phyloP scores from a whole-genome alignment of 2,113 vertebrate genomes.

The Triplophysa dalaica region DNA sequence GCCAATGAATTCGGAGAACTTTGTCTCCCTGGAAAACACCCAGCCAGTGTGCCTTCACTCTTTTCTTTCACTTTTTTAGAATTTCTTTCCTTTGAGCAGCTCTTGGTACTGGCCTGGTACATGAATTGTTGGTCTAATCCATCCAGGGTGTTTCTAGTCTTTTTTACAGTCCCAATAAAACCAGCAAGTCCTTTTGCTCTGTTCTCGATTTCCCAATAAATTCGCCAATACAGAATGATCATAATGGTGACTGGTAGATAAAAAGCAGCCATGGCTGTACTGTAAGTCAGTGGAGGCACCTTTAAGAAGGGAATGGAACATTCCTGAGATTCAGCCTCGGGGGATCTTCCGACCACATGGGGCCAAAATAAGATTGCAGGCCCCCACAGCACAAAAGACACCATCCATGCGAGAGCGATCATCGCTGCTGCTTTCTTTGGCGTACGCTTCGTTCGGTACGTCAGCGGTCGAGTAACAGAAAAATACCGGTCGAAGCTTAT shows the following conservation, averaged over 20 bases:
- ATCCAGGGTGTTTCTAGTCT: slow-evolving; percentile 46
- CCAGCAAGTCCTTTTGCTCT: slow-evolving; percentile 70
- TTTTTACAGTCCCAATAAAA: slow-evolving; percentile 68
- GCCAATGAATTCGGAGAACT: slow-evolving; percentile 46
- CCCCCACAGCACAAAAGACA: slow-evolving; percentile 81
- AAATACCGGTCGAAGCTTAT: slow-evolving; percentile 84
- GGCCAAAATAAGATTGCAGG: slow-evolving; percentile 81
- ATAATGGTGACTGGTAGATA: slow-evolving; percentile 80
- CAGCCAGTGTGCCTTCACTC: slow-evolving; percentile 11
- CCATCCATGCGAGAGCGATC: slow-evolving; percentile 76
- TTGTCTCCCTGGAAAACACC: slow-evolving; percentile 43
- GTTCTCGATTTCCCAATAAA: slow-evolving; percentile 79
- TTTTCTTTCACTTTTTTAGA: slow-evolving; percentile 3
- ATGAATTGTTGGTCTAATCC: slow-evolving; percentile 19
- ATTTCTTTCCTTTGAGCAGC: slow-evolving; percentile 63
- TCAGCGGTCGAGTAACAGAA: slow-evolving; percentile 78
- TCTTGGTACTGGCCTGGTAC: slow-evolving; percentile 60
- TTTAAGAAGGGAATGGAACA: slow-evolving; percentile 79
- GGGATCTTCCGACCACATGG: slow-evolving; percentile 69
- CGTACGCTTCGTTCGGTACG: slow-evolving; percentile 77
- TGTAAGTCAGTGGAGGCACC: slow-evolving; percentile 75
- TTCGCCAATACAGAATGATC: slow-evolving; percentile 78
- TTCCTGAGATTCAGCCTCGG: slow-evolving; percentile 56
- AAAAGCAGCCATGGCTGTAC: slow-evolving; percentile 79
- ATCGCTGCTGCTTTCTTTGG: slow-evolving; percentile 71